Conservation (phyloP, 2,113 vertebrate genomes). For the Xyrauchen texanus region DNA sequence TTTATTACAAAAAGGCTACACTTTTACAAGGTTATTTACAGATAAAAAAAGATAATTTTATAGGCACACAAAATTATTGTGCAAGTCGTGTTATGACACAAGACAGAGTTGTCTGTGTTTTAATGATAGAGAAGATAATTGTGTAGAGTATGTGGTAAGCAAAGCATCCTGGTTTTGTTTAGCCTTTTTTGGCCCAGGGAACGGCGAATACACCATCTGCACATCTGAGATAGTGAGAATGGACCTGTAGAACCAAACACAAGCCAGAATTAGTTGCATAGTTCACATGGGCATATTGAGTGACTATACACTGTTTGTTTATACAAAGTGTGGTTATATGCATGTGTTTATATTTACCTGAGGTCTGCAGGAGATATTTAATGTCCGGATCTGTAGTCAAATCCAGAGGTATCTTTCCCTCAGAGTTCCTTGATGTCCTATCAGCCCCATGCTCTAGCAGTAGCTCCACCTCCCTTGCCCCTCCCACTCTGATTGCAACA, state of each 20-base stretch:
- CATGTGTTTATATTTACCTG: slow-evolving; percentile 53
- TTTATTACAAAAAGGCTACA: slow-evolving; percentile 2
- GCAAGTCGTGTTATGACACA: not conserved
- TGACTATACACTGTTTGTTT: not conserved
- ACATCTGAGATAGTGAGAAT: slow-evolving; percentile 80
- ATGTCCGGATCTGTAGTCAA: slow-evolving; percentile 75
- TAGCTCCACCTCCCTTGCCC: slow-evolving; percentile 70
- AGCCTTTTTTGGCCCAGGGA: slow-evolving; percentile 79
- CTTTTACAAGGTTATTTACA: slow-evolving; percentile 15
- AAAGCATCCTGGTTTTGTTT: slow-evolving; percentile 70
- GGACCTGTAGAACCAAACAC: slow-evolving; percentile 72
- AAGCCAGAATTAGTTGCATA: not conserved
- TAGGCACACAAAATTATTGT: not conserved
- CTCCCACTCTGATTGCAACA: slow-evolving; percentile 75
- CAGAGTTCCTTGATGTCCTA: slow-evolving; percentile 74
- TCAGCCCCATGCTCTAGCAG: slow-evolving; percentile 88
- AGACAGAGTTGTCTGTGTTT: slow-evolving; percentile 28
- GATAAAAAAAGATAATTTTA: not conserved
- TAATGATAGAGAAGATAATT: slow-evolving; percentile 85
- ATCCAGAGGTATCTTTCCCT: slow-evolving; percentile 82
- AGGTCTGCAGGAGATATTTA: slow-evolving; percentile 68
- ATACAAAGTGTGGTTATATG: not conserved
- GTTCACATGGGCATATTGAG: not conserved
- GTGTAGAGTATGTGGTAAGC: slow-evolving; percentile 80
- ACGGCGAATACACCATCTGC: slow-evolving; percentile 81